Evolutionary conservation across 2,797 vertebrate species (phyloP).

Genomic region (Poliocrania exsul): DNA sequence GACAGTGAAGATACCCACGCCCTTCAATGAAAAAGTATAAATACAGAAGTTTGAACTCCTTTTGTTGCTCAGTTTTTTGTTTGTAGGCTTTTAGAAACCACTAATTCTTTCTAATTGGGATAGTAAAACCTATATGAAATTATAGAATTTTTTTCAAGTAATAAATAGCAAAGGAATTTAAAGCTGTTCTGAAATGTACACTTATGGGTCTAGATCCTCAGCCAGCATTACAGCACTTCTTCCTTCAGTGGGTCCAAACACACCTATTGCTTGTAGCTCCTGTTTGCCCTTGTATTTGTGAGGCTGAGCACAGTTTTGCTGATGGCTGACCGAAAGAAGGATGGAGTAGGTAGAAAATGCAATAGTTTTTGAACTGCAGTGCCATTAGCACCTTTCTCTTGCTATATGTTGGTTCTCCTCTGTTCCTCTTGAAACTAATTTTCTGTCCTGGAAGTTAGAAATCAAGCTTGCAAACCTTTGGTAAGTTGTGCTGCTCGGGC

Average conservation of each 20-base stretch:
- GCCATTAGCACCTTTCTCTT: background rate
- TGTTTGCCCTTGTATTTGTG: background rate
- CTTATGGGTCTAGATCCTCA: background rate
- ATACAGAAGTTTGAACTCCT: background rate
- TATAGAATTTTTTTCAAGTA: background rate
- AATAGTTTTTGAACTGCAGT: background rate
- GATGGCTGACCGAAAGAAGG: background rate
- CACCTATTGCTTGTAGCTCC: background rate
- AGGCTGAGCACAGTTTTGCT: background rate
- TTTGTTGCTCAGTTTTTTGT: background rate
- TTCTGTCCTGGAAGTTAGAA: background rate
- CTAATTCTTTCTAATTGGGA: background rate
- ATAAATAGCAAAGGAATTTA: background rate
- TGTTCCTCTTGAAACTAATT: background rate
- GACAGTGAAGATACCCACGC: background rate
- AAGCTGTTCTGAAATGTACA: background rate
- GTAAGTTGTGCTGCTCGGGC: background rate
- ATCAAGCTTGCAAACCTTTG: background rate
- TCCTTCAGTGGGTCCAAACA: background rate
- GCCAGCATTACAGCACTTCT: background rate
- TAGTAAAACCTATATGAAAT: background rate
- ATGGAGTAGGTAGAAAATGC: background rate
- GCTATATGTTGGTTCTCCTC: background rate
- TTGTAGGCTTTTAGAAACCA: background rate
- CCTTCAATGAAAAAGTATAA: background rate